A percentile compares a stretch with the other conserved stretches of the same genome.
phyloP scores from a whole-genome alignment of 2,113 vertebrate genomes.

The Phalacrocorax carbo region DNA sequence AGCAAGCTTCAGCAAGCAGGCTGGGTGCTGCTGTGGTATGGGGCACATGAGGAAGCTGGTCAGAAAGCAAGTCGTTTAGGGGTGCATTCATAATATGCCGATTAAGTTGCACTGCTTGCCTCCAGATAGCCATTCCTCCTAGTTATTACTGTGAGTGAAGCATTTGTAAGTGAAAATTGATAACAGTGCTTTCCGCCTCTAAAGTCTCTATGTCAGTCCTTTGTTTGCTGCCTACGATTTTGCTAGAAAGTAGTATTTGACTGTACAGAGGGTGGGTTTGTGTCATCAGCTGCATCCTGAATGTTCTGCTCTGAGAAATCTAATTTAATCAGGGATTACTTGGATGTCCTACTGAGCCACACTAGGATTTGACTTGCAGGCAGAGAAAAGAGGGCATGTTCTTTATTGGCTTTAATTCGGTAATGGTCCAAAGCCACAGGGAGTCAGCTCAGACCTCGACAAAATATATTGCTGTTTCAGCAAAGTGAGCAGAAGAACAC shows the following conservation, averaged over 20 bases:
- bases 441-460: background rate
- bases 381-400: background rate
- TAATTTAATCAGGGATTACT: constrained; percentile 28
- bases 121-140: background rate
- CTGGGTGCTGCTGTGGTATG: background rate
- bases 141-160: background rate
- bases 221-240: background rate
- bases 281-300: background rate
- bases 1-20: constrained; percentile 32
- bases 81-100: background rate
- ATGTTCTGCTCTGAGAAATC: background rate
- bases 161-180: background rate
- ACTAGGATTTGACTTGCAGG: constrained; percentile 28
- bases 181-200: background rate
- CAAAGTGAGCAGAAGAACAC: background rate
- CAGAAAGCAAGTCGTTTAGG: background rate
- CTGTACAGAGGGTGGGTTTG: background rate
- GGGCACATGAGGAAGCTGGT: background rate
- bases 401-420: constrained; percentile 29
- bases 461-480: constrained; percentile 22
- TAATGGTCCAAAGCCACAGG: constrained; percentile 22
- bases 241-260: background rate
- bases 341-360: background rate
- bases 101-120: background rate
- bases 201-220: background rate